A percentile compares a stretch with the other conserved stretches of the same genome.
phyloP scores from a whole-genome alignment of 2,113 vertebrate genomes.

The Forbesichthys papilliferus region DNA sequence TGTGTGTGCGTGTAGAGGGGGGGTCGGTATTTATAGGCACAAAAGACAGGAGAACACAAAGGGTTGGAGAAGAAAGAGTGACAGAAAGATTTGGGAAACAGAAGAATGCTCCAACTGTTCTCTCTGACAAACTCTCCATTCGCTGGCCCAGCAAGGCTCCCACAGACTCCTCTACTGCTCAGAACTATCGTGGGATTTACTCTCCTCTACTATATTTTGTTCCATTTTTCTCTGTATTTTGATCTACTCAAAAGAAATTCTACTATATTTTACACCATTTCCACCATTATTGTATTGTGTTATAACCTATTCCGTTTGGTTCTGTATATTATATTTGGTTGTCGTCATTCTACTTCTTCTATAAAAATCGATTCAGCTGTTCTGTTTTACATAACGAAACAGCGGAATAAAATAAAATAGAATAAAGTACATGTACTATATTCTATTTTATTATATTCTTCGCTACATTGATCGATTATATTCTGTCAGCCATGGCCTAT shows the following conservation, averaged over 20 bases:
- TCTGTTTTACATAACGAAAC: too few species aligned
- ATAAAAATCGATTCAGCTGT: too few species aligned
- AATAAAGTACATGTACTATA: neutral
- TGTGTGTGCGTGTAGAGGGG: conserved; percentile 45
- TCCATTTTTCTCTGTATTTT: neutral
- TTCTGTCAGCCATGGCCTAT: neutral
- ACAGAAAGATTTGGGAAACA: conserved; percentile 40
- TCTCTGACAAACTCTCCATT: conserved; percentile 35
- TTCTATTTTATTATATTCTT: neutral
- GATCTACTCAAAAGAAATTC: neutral
- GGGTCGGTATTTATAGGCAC: conserved; percentile 55
- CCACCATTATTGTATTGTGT: too few species aligned
- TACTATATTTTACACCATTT: too few species aligned
- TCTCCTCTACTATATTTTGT: neutral
- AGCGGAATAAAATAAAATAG: too few species aligned
- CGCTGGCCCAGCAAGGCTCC: conserved; percentile 62
- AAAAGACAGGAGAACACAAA: conserved; percentile 62
- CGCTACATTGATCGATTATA: neutral
- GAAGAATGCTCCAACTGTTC: conserved; percentile 54
- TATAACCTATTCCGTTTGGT: too few species aligned
- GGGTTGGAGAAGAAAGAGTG: conserved; percentile 45
- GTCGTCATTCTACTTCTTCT: too few species aligned
- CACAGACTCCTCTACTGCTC: neutral
- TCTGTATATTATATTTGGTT: too few species aligned
- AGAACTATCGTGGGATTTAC: neutral